Percentiles rank a stretch among this genome's conserved stretches.
Evolutionary conservation across 2,113 vertebrate genomes (phyloP).

Genomic region (Salvelinus namaycush): DNA sequence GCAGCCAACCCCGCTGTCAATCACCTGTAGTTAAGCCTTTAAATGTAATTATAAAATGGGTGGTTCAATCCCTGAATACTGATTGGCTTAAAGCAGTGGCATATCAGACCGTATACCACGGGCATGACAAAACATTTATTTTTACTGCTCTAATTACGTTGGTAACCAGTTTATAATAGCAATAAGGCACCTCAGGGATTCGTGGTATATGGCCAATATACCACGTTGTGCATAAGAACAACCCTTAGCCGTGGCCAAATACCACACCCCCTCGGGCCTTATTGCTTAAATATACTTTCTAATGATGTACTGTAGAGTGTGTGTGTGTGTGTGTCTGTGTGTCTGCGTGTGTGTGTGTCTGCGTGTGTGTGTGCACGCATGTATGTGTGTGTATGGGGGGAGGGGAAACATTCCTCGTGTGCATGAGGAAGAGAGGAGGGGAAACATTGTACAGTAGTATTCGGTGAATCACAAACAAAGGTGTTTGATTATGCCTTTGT

Average conservation of each 20-base stretch:
- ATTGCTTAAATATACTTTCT: too few species aligned
- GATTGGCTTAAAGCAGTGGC: too few species aligned
- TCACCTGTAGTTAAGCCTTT: constrained; percentile 49
- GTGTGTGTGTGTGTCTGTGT: constrained; percentile 4
- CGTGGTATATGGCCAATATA: too few species aligned
- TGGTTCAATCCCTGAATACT: too few species aligned
- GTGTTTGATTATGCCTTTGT: constrained; percentile 39
- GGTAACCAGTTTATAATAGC: too few species aligned
- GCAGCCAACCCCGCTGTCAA: constrained; percentile 39
- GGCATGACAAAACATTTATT: too few species aligned
- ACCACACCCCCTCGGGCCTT: too few species aligned
- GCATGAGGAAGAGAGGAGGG: constrained; percentile 18
- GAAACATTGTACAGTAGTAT: constrained; percentile 17
- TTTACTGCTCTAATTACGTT: too few species aligned
- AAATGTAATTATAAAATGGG: constrained; percentile 6
- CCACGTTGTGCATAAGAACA: too few species aligned
- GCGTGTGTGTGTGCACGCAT: background rate
- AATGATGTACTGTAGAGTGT: background rate
- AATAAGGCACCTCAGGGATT: too few species aligned
- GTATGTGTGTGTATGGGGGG: background rate
- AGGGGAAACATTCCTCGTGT: background rate
- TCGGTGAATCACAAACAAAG: constrained; percentile 35
- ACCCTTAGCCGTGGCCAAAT: too few species aligned
- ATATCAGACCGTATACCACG: too few species aligned
- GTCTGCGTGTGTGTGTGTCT: constrained; percentile 1